Evolutionary conservation across 2,888 invertebrate genomes (phyloP).

Genomic region (Oscheius sp.): DNA sequence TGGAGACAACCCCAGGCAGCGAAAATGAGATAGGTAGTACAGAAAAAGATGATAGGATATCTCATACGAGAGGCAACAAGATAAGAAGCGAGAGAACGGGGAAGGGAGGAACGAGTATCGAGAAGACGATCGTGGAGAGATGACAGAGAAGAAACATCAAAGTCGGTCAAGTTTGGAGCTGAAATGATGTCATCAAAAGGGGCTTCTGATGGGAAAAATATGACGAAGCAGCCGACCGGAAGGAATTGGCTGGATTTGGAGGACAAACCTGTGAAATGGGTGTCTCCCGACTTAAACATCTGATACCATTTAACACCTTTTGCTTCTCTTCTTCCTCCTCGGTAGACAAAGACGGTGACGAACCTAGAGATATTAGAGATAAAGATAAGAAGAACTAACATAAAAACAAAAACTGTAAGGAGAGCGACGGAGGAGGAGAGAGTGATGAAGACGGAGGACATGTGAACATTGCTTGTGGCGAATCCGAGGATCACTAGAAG

Average conservation of each 20-base stretch:
- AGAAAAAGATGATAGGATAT: conserved; percentile 52
- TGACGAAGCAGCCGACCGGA: not conserved
- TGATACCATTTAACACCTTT: conserved; percentile 69
- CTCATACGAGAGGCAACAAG: conserved; percentile 38
- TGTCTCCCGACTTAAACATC: conserved; percentile 63
- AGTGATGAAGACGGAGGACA: conserved; percentile 55
- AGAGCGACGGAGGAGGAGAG: conserved; percentile 49
- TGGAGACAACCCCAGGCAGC: conserved; percentile 57
- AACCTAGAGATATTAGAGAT: conserved; percentile 28
- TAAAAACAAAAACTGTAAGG: not conserved
- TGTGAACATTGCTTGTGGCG: conserved; percentile 45
- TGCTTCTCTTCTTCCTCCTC: conserved; percentile 60
- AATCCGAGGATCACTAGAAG: conserved; percentile 53
- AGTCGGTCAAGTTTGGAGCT: conserved; percentile 51
- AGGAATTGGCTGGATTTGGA: too few relatives aligned
- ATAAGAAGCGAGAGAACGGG: conserved; percentile 44
- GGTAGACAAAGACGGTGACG: conserved; percentile 60
- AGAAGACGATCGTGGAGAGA: conserved; percentile 64
- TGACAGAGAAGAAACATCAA: conserved; percentile 48
- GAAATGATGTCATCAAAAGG: conserved; percentile 13
- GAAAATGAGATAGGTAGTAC: conserved; percentile 59
- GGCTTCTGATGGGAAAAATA: not conserved
- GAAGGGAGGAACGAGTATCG: conserved; percentile 56
- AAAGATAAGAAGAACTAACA: not conserved
- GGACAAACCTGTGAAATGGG: conserved; percentile 61